Evolutionary conservation across 2,797 vertebrate species (phyloP).

Genomic region (Gymnoscopelus microlampas): DNA sequence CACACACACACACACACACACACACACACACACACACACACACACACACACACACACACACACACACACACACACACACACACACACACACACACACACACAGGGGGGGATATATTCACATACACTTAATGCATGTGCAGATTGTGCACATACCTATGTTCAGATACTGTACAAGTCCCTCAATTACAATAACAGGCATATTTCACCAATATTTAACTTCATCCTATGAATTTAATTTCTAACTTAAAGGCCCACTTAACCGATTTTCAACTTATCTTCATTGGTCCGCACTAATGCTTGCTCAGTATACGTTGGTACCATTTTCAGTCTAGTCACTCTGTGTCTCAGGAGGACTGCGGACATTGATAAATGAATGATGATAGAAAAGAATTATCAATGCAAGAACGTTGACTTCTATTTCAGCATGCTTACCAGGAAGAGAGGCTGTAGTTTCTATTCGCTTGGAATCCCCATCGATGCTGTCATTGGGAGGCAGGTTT

Average conservation of each 20-base stretch:
- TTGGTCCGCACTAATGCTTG: too few species aligned
- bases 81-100: conserved; percentile 43
- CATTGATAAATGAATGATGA: too few species aligned
- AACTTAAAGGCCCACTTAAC: too few species aligned
- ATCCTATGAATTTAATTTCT: neutral
- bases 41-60: neutral
- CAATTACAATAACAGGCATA: neutral
- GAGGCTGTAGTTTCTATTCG: too few species aligned
- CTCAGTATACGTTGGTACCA: neutral
- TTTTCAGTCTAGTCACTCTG: too few species aligned
- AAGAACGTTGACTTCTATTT: too few species aligned
- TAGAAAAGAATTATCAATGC: too few species aligned
- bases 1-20: neutral
- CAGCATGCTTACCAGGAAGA: too few species aligned
- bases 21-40: neutral
- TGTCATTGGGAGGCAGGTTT: too few species aligned
- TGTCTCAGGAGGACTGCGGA: too few species aligned
- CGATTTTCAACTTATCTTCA: too few species aligned
- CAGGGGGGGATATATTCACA: conserved; percentile 4
- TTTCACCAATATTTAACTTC: conserved; percentile 28
- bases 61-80: conserved; percentile 41
- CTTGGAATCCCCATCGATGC: too few species aligned
- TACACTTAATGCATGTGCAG: neutral
- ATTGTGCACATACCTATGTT: neutral
- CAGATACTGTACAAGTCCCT: neutral